These are phyloP conservation scores for Streptopelia turtur DNA, from an alignment of 2,797 vertebrate species.

Conservation along the genomic window DNA sequence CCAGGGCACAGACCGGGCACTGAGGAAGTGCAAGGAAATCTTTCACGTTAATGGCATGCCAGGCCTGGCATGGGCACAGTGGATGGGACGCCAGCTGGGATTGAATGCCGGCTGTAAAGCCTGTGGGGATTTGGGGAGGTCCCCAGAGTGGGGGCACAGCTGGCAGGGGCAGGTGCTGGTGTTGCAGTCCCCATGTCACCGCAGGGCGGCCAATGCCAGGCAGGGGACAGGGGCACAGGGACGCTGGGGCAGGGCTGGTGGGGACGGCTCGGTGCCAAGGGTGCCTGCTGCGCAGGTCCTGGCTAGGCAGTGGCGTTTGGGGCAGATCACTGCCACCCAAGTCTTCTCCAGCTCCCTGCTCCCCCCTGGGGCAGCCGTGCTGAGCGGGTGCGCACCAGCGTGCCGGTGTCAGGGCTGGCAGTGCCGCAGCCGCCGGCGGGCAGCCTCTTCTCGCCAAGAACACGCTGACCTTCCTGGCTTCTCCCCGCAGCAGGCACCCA, in stretches of 20 bases:
- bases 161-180: neutral
- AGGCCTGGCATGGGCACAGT: slow-evolving; percentile 67
- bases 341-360: neutral
- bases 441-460: slow-evolving; percentile 25
- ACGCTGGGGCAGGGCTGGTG: neutral
- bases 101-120: slow-evolving; percentile 28
- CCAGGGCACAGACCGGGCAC: slow-evolving; percentile 63
- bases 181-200: fast-evolving
- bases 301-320: neutral
- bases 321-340: fast-evolving
- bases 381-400: fast-evolving
- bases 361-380: neutral
- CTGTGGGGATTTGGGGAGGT: neutral
- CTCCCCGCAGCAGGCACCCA: neutral
- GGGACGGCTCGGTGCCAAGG: neutral
- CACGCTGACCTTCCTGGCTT: slow-evolving; percentile 33
- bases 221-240: neutral
- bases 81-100: slow-evolving; percentile 77
- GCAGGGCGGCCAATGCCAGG: neutral
- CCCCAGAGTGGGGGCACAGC: neutral
- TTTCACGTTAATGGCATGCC: slow-evolving; percentile 79
- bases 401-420: neutral
- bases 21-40: slow-evolving; percentile 77
- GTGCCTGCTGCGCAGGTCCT: fast-evolving
- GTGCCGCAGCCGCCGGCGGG: neutral